Conservation (phyloP, 2,888 invertebrate species). For the Gerris lacustris region DNA sequence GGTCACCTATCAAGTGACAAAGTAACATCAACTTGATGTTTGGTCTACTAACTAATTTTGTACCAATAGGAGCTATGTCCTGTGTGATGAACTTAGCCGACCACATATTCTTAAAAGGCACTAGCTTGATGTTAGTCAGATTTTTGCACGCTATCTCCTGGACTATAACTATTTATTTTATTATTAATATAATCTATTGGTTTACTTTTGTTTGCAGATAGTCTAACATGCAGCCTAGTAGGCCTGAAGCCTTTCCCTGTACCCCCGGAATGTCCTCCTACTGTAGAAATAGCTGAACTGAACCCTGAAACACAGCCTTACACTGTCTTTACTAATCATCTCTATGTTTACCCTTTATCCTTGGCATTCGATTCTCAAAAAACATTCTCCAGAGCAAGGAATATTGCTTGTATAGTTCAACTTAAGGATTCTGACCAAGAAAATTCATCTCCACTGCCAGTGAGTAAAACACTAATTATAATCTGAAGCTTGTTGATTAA, state of each 20-base stretch:
- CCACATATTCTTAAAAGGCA: no score
- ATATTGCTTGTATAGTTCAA: slow-evolving; percentile 84
- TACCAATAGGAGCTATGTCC: no score
- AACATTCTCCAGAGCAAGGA: slow-evolving; percentile 80
- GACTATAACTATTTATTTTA: no score
- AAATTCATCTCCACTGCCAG: slow-evolving; percentile 58
- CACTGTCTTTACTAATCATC: slow-evolving; percentile 72
- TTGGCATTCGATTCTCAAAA: slow-evolving; percentile 86
- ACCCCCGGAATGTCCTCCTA: slow-evolving; percentile 61
- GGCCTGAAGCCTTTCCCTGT: slow-evolving; percentile 75
- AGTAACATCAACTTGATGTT: no score
- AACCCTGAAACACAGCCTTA: slow-evolving; percentile 64
- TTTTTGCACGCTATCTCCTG: no score
- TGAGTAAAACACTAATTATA: slow-evolving; percentile 36
- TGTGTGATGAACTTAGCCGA: no score
- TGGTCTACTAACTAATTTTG: no score
- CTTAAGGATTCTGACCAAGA: slow-evolving; percentile 70
- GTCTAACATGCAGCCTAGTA: slow-evolving; percentile 66
- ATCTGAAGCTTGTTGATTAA: no score
- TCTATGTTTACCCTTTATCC: slow-evolving; percentile 80
- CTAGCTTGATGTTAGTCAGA: no score
- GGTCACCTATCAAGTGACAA: no score
- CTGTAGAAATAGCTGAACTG: slow-evolving; percentile 76
- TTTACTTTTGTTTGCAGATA: slow-evolving; percentile 47
- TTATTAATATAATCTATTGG: no score